These are phyloP conservation scores for Sebastolobus alascanus DNA, from an alignment of 2,797 vertebrate genomes.

Conservation along the genomic window DNA sequence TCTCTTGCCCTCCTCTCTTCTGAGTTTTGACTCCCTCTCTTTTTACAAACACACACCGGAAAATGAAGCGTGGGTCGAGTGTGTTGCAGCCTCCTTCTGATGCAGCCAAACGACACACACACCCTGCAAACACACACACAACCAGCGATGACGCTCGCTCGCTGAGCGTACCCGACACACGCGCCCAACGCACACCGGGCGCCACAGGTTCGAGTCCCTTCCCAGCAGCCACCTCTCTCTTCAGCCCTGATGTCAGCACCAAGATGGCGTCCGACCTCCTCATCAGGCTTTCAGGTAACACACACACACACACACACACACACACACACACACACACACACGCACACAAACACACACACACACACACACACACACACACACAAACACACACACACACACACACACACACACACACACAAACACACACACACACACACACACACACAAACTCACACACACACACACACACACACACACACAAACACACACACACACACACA, in stretches of 20 bases:
- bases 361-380: no score
- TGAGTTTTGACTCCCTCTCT: slow-evolving; percentile 72
- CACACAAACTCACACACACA: no score
- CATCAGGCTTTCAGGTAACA: slow-evolving; percentile 96
- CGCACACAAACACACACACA: no score
- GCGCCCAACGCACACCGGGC: not conserved
- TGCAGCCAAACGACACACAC: slow-evolving; percentile 71
- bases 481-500: no score
- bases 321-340: not conserved
- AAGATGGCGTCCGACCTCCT: slow-evolving; percentile 99
- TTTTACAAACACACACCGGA: slow-evolving; percentile 46
- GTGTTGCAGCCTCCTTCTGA: slow-evolving; percentile 74
- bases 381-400: no score
- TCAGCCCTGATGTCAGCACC: slow-evolving; percentile 96
- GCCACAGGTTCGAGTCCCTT: slow-evolving; percentile 70
- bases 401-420: not conserved
- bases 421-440: slow-evolving; percentile 1
- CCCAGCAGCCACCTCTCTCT: slow-evolving; percentile 90
- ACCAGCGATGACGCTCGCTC: not conserved
- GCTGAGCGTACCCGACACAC: slow-evolving; percentile 20
- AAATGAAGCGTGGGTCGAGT: slow-evolving; percentile 81
- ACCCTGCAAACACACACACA: slow-evolving; percentile 54
- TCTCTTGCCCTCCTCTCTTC: slow-evolving; percentile 57
- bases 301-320: slow-evolving; percentile 8
- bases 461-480: no score